Evolutionary conservation across 2,888 invertebrate species (phyloP), one percentile per base, ranked within the genome.

Genomic region (Lingula anatina): DNA sequence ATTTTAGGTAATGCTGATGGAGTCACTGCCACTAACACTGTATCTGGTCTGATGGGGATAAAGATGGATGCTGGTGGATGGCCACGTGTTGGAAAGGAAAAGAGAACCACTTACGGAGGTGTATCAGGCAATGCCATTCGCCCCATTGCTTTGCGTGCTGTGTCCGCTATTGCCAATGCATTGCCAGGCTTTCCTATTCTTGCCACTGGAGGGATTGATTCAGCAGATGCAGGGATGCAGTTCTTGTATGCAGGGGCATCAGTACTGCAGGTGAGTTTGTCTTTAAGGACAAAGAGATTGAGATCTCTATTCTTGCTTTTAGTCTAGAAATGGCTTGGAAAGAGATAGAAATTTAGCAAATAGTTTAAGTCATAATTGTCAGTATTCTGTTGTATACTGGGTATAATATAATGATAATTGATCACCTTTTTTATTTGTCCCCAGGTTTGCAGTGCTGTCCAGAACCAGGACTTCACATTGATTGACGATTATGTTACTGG

Each of bases 381-480:
- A n/a, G n/a, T n/a, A n/a, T n/a, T n/a, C n/a, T n/a, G n/a, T n/a
- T n/a, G n/a, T n/a, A n/a, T n/a, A n/a, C n/a, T n/a, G n/a, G n/a
- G n/a, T n/a, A n/a, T n/a, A n/a, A n/a, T n/a, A n/a, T n/a, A n/a
- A n/a, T n/a, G n/a, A n/a, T n/a, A n/a, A n/a, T n/a, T n/a, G n/a
- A n/a, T n/a, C n/a, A n/a, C n/a, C n/a, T n/a, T n/a, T n/a, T 31
- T 3, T 53, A 43, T 43, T 18, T 47, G 36, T 51, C n/a, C 47
- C 1, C 65, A 89, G 87, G 83, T 95, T 49, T 91, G 97, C 78
- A 96, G 95, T 65, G 91, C 97, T 0, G 85, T 99, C 21, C 97
- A 99, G 78, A 99, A 99, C 79, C 97, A 99, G 80, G 97, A 99
- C 78, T 99, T 95, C 71, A 96, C 96, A 0, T 80, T 99, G 1